Evolutionary conservation across 2,888 invertebrate species (phyloP).

Genomic region (Cosmia pyralina): DNA sequence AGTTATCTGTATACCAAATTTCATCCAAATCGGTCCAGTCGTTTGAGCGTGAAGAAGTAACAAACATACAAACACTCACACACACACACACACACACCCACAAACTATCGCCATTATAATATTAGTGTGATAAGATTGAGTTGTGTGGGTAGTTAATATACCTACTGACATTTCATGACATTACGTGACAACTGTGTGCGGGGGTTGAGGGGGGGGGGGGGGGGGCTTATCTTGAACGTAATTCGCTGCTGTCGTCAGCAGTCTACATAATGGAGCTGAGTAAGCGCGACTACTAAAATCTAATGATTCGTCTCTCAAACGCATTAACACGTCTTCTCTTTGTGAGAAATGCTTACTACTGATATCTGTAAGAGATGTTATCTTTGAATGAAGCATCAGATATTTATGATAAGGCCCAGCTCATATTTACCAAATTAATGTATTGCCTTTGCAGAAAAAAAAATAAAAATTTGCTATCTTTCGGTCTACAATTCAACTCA

Average conservation of each 20-base stretch:
- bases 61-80: no score
- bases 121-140: no score
- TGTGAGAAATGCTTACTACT: neutral
- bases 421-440: constrained; percentile 9
- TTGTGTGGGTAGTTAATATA: no score
- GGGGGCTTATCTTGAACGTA: constrained; percentile 29
- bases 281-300: constrained; percentile 14
- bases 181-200: constrained; percentile 12
- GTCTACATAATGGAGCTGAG: neutral
- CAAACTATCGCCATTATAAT: no score
- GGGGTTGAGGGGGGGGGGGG: no score
- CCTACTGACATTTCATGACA: constrained; percentile 18
- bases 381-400: constrained; percentile 7
- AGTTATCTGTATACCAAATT: no score
- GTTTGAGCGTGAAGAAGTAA: no score
- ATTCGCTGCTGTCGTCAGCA: constrained; percentile 12
- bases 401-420: neutral
- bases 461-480: neutral
- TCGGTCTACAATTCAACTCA: neutral
- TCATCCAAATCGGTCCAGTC: no score
- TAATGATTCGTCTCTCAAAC: constrained; percentile 7
- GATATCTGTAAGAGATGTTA: constrained; percentile 9
- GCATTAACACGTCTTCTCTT: neutral
- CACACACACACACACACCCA: no score
- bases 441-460: neutral